Evolutionary conservation across 2,797 vertebrate species (phyloP).

Genomic region (Lepilemur septentrionalis): DNA sequence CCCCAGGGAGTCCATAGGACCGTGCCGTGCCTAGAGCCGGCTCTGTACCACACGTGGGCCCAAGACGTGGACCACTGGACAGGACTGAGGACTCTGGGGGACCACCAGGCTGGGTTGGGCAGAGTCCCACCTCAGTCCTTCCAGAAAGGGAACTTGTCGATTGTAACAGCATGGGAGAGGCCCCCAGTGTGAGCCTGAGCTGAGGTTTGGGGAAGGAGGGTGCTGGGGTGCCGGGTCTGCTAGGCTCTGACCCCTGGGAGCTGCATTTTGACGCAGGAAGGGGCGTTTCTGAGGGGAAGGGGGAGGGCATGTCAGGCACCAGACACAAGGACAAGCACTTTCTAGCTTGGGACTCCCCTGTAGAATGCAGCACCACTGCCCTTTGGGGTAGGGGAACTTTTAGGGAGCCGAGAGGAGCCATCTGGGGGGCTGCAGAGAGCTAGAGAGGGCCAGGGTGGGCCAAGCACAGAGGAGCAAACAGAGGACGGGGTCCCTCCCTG

Average conservation of each 20-base stretch:
- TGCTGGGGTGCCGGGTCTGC: not conserved
- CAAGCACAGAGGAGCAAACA: too few species aligned
- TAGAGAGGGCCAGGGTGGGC: not conserved
- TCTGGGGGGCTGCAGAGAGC: not conserved
- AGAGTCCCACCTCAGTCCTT: not conserved
- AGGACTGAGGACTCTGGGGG: not conserved
- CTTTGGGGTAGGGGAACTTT: not conserved
- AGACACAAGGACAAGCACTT: not conserved
- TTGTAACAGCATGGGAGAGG: rapidly evolving
- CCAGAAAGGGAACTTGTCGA: rapidly evolving
- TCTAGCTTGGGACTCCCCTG: not conserved
- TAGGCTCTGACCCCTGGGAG: not conserved
- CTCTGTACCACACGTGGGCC: not conserved
- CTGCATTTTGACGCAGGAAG: not conserved
- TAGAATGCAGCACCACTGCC: not conserved
- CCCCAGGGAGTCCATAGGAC: not conserved
- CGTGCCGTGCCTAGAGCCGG: not conserved
- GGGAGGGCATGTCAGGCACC: not conserved
- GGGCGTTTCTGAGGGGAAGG: not conserved
- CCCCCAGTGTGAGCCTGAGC: not conserved
- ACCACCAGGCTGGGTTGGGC: not conserved
- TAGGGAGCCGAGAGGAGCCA: not conserved
- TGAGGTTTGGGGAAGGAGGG: too few species aligned
- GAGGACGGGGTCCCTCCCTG: not conserved
- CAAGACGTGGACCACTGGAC: not conserved